These are phyloP conservation scores for Tillus elongatus DNA, from an alignment of 2,888 invertebrate species.

Conservation along the genomic window DNA sequence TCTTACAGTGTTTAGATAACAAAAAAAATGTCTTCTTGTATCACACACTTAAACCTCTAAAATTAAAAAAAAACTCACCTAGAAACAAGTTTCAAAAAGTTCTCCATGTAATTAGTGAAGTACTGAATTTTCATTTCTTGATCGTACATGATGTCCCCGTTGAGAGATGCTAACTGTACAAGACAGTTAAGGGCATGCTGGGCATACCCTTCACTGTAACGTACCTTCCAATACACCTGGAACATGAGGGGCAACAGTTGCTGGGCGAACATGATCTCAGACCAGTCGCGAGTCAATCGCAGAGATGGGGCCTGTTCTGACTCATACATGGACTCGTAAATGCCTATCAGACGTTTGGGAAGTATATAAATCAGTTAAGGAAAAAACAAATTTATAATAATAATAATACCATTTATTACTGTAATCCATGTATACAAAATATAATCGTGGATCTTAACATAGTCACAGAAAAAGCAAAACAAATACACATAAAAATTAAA, in stretches of 20 bases:
- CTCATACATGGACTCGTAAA: conserved; percentile 60
- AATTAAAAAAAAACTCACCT: conserved; percentile 38
- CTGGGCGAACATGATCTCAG: conserved; percentile 66
- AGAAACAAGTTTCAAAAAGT: conserved; percentile 52
- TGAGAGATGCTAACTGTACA: conserved; percentile 66
- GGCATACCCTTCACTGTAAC: conserved; percentile 63
- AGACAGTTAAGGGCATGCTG: conserved; percentile 74
- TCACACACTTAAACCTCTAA: no score
- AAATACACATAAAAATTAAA: no score
- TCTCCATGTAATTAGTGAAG: conserved; percentile 49
- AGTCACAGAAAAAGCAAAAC: no score
- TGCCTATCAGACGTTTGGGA: conserved; percentile 60
- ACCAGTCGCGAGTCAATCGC: conserved; percentile 59
- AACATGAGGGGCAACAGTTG: conserved; percentile 70
- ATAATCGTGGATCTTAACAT: no score
- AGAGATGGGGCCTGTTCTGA: conserved; percentile 54
- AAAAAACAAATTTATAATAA: conserved; percentile 11
- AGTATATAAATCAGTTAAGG: conserved; percentile 39
- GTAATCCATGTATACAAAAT: no score
- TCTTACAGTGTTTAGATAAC: no score
- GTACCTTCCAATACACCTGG: conserved; percentile 72
- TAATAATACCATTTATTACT: conserved; percentile 5
- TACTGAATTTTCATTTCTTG: conserved; percentile 46
- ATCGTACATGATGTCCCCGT: conserved; percentile 44
- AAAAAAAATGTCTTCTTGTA: no score